Evolutionary conservation across 2,797 vertebrate genomes (phyloP).

Genomic region (Eupleurogrammus muticus): DNA sequence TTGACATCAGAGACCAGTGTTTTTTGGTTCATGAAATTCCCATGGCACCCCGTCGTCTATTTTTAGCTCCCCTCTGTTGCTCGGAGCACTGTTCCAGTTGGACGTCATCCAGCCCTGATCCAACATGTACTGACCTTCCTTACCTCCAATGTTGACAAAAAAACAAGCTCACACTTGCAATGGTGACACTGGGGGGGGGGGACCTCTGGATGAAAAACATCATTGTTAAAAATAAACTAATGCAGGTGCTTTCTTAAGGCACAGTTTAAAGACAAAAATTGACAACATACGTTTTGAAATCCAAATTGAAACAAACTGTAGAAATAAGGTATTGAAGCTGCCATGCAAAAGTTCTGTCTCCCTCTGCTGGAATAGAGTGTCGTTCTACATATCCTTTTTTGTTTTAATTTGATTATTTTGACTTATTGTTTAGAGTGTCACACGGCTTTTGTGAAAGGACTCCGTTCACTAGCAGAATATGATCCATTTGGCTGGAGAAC

Average conservation of each 20-base stretch:
- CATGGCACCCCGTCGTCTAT: slow-evolving; percentile 40
- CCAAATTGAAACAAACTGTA: too few relatives aligned
- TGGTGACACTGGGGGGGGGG: background rate
- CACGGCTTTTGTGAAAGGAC: too few relatives aligned
- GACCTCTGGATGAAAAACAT: slow-evolving; percentile 5
- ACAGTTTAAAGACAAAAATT: background rate
- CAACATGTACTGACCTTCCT: slow-evolving; percentile 31
- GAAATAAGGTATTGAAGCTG: too few relatives aligned
- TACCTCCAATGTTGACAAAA: slow-evolving; percentile 18
- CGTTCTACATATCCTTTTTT: too few relatives aligned
- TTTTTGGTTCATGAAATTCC: slow-evolving; percentile 59
- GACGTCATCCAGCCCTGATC: slow-evolving; percentile 17
- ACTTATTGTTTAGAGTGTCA: too few relatives aligned
- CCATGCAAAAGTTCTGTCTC: too few relatives aligned
- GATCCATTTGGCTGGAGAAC: too few relatives aligned
- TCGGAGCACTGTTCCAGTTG: slow-evolving; percentile 36
- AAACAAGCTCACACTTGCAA: background rate
- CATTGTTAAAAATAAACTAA: background rate
- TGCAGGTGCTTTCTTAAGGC: too few relatives aligned
- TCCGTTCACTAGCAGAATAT: too few relatives aligned
- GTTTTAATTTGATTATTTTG: too few relatives aligned
- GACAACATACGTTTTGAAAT: too few relatives aligned
- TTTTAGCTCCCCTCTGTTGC: slow-evolving; percentile 44
- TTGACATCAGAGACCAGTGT: slow-evolving; percentile 53
- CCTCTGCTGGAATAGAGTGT: too few relatives aligned